phyloP scores from a whole-genome alignment of 2,888 invertebrate genomes.

The Geotrupes spiniger region DNA sequence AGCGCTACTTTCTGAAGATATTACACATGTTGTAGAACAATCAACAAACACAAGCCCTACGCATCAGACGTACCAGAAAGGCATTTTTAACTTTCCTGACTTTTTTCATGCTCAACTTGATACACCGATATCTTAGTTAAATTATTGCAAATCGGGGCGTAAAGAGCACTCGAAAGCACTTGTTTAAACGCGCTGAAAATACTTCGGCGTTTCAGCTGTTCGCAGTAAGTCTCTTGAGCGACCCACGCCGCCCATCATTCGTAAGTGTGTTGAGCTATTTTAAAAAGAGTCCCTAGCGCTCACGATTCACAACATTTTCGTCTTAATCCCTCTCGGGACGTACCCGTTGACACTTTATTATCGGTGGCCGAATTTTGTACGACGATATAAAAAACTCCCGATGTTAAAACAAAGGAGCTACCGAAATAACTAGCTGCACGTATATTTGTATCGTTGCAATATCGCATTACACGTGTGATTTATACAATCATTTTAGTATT shows the following conservation, averaged over 20 bases:
- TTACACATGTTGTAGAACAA: no score
- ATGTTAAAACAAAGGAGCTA: no score
- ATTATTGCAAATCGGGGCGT: conserved; percentile 16
- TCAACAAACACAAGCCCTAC: no score
- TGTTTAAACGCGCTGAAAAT: conserved; percentile 14
- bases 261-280: conserved; percentile 27
- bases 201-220: conserved; percentile 33
- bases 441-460: no score
- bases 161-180: conserved; percentile 10
- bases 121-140: conserved; percentile 19
- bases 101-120: no score
- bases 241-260: conserved; percentile 34
- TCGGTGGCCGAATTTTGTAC: conserved; percentile 20
- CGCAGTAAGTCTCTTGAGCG: conserved; percentile 33
- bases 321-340: conserved; percentile 39
- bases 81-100: no score
- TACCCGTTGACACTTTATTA: conserved; percentile 39
- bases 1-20: no score
- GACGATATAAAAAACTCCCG: no score
- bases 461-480: no score
- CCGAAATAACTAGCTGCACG: no score
- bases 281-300: conserved; percentile 30
- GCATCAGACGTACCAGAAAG: no score
- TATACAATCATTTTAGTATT: no score
- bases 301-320: conserved; percentile 29